Percentiles rank a stretch among this genome's conserved stretches.
phyloP scores from a whole-genome alignment of 2,888 invertebrate species.

The Pyrgus malvae region DNA sequence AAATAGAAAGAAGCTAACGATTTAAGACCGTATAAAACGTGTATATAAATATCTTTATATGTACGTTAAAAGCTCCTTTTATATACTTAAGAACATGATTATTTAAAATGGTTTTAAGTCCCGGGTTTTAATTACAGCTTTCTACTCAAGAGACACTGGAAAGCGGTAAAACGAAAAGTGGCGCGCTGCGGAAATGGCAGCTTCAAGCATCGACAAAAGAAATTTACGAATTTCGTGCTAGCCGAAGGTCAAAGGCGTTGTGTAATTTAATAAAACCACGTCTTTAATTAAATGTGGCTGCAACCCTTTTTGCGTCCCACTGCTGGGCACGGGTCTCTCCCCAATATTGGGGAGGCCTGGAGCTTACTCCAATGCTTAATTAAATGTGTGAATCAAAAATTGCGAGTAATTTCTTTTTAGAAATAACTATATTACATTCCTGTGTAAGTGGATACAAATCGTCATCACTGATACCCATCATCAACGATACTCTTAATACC shows the following conservation, averaged over 20 bases:
- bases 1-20: no score
- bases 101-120: conserved; percentile 1
- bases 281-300: conserved; percentile 21
- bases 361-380: no score
- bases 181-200: conserved; percentile 20
- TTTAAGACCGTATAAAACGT: conserved; percentile 2
- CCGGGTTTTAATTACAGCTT: conserved; percentile 10
- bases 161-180: conserved; percentile 16
- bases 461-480: no score
- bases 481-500: no score
- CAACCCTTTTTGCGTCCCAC: no score
- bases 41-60: no score
- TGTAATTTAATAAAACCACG: conserved; percentile 15
- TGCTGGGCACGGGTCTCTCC: no score
- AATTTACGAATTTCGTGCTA: conserved; percentile 23
- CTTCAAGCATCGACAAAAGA: conserved; percentile 22
- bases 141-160: conserved; percentile 12
- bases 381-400: neutral
- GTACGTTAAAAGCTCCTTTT: no score
- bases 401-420: neutral
- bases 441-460: neutral
- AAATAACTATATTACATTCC: neutral
- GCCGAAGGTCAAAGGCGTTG: conserved; percentile 16
- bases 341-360: no score
- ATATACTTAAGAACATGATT: conserved; percentile 5